Percentiles rank a stretch among this genome's conserved stretches.
Conservation (phyloP, 2,888 invertebrate genomes). For the Siphlonurus alternatus region DNA sequence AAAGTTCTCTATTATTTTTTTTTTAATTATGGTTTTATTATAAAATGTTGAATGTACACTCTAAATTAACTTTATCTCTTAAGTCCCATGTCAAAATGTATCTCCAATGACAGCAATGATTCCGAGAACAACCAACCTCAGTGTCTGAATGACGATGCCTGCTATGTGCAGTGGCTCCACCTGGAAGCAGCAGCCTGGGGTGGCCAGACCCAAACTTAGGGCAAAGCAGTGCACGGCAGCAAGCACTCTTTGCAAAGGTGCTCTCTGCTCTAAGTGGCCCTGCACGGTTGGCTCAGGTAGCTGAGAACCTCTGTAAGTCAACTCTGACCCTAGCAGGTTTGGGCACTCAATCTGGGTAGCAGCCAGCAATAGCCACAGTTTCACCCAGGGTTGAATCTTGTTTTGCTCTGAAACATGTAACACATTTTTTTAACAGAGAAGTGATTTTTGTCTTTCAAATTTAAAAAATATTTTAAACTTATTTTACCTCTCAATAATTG, state of each 20-base stretch:
- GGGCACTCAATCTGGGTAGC: background rate
- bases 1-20: too few species aligned
- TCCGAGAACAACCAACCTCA: too few species aligned
- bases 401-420: background rate
- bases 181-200: background rate
- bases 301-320: background rate
- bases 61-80: too few species aligned
- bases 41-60: too few species aligned
- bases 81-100: too few species aligned
- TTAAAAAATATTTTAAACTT: too few species aligned
- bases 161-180: background rate
- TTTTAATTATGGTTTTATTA: too few species aligned
- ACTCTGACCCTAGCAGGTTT: background rate
- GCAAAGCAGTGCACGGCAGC: background rate
- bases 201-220: background rate
- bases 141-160: background rate
- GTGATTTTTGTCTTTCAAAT: too few species aligned
- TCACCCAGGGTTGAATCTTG: background rate
- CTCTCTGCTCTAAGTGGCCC: background rate
- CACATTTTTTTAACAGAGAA: background rate
- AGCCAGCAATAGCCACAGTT: background rate
- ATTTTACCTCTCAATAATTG: conserved; percentile 2
- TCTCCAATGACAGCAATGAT: too few species aligned
- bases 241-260: background rate
- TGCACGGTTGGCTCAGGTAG: background rate